Base-by-base conservation (phyloP, 2,888 invertebrate species). In the Stictocephala bisonia region DNA sequence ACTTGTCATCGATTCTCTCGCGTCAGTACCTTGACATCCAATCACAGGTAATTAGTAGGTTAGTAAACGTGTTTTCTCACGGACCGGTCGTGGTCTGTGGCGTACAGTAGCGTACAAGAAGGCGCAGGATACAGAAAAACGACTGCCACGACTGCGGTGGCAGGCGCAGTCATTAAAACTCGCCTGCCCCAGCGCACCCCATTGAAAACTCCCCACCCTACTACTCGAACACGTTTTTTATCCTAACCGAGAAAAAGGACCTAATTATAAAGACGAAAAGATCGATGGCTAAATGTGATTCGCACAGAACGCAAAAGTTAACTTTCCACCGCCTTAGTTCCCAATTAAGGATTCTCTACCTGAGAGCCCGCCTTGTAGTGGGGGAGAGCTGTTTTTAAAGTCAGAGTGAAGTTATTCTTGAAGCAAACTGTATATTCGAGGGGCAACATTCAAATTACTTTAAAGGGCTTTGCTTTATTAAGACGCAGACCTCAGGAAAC, bases 131-230 rank as follows among this genome's bases (percentile, higher is more conserved):
- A n/a, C n/a, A n/a, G n/a, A n/a, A n/a, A n/a, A n/a, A n/a, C n/a
- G n/a, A n/a, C n/a, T n/a, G n/a, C n/a, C n/a, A n/a, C n/a, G n/a
- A n/a, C n/a, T n/a, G n/a, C n/a, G n/a, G n/a, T n/a, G n/a, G n/a
- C n/a, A n/a, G n/a, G n/a, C n/a, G n/a, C n/a, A n/a, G 20, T 64
- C 64, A 64, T 64, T 64, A 64, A n/a, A 64, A 64, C 44, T 44
- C 20, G 64, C 40, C 4, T n/a, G 64, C 64, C 24, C 44, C 26
- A 18, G 41, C n/a, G 64, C 3, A 40, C 20, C 44, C 3, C 40
- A 31, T 18, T n/a, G n/a, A n/a, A n/a, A n/a, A n/a, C n/a, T 1
- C 18, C 4, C 22, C 60, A 40, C 40, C 15, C 26, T 44, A 24
- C 22, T 41, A 27, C 22, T 44, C 13, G 15, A 27, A 35, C 35